phyloP scores from a whole-genome alignment of 1,140 invertebrate genomes.

The Choristoneura fumiferana region DNA sequence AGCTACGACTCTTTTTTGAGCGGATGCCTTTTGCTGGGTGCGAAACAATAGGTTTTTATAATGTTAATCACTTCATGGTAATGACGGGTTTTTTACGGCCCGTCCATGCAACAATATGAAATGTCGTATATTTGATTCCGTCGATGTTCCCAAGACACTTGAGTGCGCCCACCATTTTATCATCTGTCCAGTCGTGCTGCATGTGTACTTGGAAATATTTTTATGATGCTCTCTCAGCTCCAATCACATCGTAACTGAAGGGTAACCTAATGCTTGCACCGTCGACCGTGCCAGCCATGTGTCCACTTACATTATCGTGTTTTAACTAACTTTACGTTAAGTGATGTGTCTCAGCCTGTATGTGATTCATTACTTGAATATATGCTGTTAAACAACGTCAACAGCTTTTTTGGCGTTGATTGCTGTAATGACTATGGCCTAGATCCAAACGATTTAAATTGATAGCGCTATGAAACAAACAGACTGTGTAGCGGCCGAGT shows the following conservation, averaged over 20 bases:
- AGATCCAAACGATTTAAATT: conserved; percentile 56
- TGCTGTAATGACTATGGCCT: conserved; percentile 66
- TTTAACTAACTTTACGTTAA: conserved; percentile 20
- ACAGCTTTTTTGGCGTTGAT: conserved; percentile 54
- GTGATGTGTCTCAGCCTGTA: conserved; percentile 1
- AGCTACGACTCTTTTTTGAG: no score
- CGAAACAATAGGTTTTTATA: conserved; percentile 14
- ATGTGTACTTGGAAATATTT: conserved; percentile 47
- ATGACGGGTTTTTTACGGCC: conserved; percentile 1
- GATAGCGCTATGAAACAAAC: conserved; percentile 27
- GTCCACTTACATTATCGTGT: conserved; percentile 39
- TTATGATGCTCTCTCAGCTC: conserved; percentile 55
- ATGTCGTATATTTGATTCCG: not conserved
- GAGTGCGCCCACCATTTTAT: conserved; percentile 35
- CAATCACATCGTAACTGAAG: conserved; percentile 53
- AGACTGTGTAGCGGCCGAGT: not conserved
- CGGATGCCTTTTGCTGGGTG: not conserved
- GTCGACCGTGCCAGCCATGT: conserved; percentile 37
- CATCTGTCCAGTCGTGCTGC: conserved; percentile 32
- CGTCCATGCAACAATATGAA: not conserved
- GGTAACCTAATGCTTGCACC: conserved; percentile 53
- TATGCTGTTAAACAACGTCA: conserved; percentile 15
- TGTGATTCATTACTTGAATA: not conserved
- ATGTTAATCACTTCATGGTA: conserved; percentile 8
- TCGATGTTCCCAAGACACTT: conserved; percentile 56